Evolutionary conservation across 1,140 invertebrate genomes (phyloP).

Genomic region (Caenorhabditis inopinata): DNA sequence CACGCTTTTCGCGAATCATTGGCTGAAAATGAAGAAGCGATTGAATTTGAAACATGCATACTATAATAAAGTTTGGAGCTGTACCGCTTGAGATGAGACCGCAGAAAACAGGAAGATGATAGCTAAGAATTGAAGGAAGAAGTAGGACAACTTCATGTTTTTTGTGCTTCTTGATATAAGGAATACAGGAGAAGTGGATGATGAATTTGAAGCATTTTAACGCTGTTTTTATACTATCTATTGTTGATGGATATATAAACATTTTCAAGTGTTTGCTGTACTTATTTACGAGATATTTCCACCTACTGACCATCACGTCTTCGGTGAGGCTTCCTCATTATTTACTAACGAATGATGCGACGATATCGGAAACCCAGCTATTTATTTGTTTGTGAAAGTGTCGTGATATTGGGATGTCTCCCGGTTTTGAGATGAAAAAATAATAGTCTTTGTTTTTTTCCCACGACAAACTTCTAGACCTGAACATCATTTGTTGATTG

Average conservation of each 20-base stretch:
- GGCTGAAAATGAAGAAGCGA: background rate
- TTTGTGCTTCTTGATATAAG: too few species aligned
- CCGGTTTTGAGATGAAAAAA: too few species aligned
- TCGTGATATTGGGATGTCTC: too few species aligned
- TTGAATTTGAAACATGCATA: background rate
- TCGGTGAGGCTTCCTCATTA: too few species aligned
- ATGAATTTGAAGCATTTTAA: background rate
- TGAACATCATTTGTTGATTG: too few species aligned
- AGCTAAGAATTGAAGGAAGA: background rate
- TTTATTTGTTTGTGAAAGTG: too few species aligned
- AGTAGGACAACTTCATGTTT: background rate
- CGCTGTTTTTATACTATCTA: background rate
- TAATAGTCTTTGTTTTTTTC: too few species aligned
- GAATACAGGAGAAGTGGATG: too few species aligned
- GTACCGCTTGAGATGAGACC: background rate
- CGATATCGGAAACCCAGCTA: too few species aligned
- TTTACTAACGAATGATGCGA: too few species aligned
- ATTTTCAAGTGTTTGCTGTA: background rate
- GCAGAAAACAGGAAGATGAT: background rate
- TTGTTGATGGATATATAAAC: background rate
- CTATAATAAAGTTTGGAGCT: background rate
- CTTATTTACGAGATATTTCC: background rate
- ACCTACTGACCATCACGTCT: slow-evolving; percentile 31
- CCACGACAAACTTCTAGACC: too few species aligned
- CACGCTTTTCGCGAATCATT: background rate